Percentiles rank a stretch among this genome's conserved stretches.
phyloP scores from a whole-genome alignment of 2,113 vertebrate genomes.

The Stercorarius parasiticus region DNA sequence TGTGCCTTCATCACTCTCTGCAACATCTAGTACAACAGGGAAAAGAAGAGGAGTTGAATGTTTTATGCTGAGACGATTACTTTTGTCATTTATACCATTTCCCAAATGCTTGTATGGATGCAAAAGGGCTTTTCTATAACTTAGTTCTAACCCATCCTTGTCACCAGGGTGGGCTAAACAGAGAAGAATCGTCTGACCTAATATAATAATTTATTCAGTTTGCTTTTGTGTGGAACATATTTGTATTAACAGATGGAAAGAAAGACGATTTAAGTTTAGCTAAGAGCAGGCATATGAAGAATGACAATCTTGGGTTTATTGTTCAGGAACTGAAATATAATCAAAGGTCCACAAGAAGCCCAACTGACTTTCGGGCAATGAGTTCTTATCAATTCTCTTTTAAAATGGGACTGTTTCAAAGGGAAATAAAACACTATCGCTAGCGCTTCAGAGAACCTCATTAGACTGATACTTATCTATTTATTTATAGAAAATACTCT shows the following conservation, averaged over 20 bases:
- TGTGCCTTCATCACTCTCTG: slow-evolving; percentile 80
- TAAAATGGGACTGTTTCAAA: not conserved
- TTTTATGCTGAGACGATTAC: not conserved
- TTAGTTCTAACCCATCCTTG: not conserved
- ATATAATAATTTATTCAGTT: not conserved
- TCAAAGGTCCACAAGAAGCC: not conserved
- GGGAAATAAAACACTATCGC: not conserved
- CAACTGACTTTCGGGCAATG: not conserved
- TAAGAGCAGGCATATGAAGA: not conserved
- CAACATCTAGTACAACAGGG: slow-evolving; percentile 40
- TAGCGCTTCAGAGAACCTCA: not conserved
- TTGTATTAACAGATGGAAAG: not conserved
- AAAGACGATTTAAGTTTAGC: not conserved
- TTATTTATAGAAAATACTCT: fast-evolving
- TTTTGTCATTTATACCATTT: not conserved
- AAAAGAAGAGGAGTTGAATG: not conserved
- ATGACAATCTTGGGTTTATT: not conserved
- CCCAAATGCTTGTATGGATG: not conserved
- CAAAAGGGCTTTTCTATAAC: not conserved
- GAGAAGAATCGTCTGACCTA: not conserved
- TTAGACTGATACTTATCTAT: not conserved
- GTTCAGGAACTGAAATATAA: not conserved
- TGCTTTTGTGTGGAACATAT: not conserved
- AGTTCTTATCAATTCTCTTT: not conserved
- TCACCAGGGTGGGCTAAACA: not conserved